Evolutionary conservation across 64 coral and sea anemone species (phyloP).

Genomic region (Astreopora myriophthalma): DNA sequence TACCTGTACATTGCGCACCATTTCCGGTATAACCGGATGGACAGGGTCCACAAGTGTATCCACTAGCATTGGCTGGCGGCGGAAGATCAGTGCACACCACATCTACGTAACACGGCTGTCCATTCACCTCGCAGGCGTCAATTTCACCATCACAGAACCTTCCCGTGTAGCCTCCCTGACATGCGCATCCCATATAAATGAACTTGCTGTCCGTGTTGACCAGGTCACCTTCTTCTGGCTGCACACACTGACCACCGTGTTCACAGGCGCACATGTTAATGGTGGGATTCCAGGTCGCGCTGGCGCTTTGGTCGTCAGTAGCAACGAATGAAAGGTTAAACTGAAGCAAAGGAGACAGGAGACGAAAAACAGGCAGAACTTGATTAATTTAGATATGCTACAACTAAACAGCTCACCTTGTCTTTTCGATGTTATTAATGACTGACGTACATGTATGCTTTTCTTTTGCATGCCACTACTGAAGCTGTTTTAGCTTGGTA

Average conservation of each 20-base stretch:
- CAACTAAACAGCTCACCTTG: not conserved
- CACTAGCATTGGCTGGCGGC: constrained; percentile 24
- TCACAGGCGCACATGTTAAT: constrained; percentile 58
- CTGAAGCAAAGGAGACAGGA: not conserved
- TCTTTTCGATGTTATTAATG: too few relatives aligned
- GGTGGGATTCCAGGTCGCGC: constrained; percentile 31
- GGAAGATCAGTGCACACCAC: constrained; percentile 46
- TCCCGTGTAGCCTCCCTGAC: constrained; percentile 58
- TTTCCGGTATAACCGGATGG: constrained; percentile 27
- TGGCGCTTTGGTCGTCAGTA: constrained; percentile 38
- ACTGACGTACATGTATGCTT: too few relatives aligned
- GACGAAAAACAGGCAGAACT: not conserved
- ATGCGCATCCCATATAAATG: constrained; percentile 40
- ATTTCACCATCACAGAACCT: constrained; percentile 60
- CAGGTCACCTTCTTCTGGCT: constrained; percentile 2
- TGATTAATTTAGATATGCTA: not conserved
- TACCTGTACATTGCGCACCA: constrained; percentile 11
- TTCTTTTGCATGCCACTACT: too few relatives aligned
- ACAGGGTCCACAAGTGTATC: constrained; percentile 57
- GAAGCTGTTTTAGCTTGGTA: too few relatives aligned
- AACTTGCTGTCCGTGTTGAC: constrained; percentile 32
- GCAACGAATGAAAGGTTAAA: constrained; percentile 38
- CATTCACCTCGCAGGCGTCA: constrained; percentile 49
- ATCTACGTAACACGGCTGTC: constrained; percentile 37
- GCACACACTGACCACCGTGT: constrained; percentile 21